A percentile compares a stretch with the other conserved stretches of the same genome.
These are phyloP conservation scores for Cetonia aurata DNA, from an alignment of 2,888 invertebrate genomes.

Conservation along the genomic window DNA sequence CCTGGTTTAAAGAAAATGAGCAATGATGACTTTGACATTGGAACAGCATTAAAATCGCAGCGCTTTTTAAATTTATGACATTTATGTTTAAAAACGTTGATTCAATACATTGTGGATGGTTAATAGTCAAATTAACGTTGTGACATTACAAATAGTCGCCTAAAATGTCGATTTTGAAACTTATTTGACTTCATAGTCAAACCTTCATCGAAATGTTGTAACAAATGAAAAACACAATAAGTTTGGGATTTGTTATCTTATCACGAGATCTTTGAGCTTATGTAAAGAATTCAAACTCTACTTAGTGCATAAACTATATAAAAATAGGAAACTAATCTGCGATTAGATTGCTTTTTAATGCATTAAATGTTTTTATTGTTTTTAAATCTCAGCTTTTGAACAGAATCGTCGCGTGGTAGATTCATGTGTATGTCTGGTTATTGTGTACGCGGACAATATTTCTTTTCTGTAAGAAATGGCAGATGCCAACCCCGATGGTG, in stretches of 20 bases:
- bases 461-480: constrained; percentile 11
- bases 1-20: no score
- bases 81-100: no score
- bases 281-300: constrained; percentile 36
- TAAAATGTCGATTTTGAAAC: no score
- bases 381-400: constrained; percentile 25
- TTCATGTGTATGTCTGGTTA: background rate
- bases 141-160: no score
- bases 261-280: constrained; percentile 30
- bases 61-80: no score
- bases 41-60: no score
- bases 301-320: constrained; percentile 25
- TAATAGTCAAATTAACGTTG: no score
- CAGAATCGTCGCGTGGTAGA: constrained; percentile 9
- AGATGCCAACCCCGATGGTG: background rate
- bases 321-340: constrained; percentile 39
- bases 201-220: no score
- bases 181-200: no score
- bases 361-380: constrained; percentile 32
- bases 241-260: constrained; percentile 41
- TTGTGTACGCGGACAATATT: background rate
- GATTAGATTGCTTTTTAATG: constrained; percentile 29
- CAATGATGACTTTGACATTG: no score
- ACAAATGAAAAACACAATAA: constrained; percentile 25
- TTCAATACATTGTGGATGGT: no score